Evolutionary conservation across 2,888 invertebrate species (phyloP).

Genomic region (Drosophila phalerata): DNA sequence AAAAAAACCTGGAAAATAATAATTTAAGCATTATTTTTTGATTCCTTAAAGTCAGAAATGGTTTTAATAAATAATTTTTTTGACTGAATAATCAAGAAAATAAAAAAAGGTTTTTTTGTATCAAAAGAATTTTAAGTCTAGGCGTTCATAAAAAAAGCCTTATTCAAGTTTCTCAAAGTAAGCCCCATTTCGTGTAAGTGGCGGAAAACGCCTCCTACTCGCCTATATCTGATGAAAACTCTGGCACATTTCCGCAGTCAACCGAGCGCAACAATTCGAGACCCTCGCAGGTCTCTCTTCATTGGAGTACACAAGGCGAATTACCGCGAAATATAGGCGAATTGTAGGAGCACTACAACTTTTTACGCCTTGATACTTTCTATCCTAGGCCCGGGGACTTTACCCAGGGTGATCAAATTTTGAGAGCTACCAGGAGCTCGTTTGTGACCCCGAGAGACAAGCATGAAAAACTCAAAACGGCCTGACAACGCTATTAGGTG

Average conservation of each 20-base stretch:
- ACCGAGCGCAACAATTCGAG: constrained; percentile 80
- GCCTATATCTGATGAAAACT: constrained; percentile 81
- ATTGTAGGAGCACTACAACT: constrained; percentile 34
- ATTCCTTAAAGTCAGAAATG: too few relatives aligned
- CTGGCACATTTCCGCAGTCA: constrained; percentile 85
- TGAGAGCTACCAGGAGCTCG: constrained; percentile 85
- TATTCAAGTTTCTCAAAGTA: constrained; percentile 44
- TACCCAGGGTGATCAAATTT: constrained; percentile 82
- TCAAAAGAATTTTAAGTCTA: too few relatives aligned
- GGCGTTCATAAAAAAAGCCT: constrained; percentile 9
- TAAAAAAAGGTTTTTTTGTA: not conserved
- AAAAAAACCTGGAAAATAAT: too few relatives aligned
- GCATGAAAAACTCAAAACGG: constrained; percentile 82
- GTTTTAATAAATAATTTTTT: too few relatives aligned
- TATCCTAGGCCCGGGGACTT: constrained; percentile 86
- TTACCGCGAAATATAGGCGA: constrained; percentile 84
- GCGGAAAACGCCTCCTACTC: constrained; percentile 55
- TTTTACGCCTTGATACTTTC: constrained; percentile 85
- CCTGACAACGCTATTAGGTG: not conserved
- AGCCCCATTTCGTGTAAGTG: constrained; percentile 82
- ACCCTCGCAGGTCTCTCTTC: constrained; percentile 72
- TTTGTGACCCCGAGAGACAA: constrained; percentile 85
- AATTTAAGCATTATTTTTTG: too few relatives aligned
- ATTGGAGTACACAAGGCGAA: constrained; percentile 75
- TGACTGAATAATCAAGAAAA: too few relatives aligned